Evolutionary conservation across 2,888 invertebrate genomes (phyloP).

Genomic region (Luperina testacea): DNA sequence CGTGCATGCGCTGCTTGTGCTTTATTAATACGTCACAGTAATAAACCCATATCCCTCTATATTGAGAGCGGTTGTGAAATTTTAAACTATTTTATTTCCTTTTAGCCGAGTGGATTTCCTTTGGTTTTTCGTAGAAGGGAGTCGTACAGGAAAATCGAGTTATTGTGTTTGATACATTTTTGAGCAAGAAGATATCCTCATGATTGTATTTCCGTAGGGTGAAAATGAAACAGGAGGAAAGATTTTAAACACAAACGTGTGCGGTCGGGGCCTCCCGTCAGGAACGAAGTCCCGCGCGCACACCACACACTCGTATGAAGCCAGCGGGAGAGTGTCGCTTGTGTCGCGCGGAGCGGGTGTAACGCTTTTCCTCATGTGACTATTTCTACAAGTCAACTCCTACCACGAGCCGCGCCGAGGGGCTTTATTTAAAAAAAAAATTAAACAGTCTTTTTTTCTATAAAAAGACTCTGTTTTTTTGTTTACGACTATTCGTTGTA

Average conservation of each 20-base stretch:
- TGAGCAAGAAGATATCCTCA: conserved; percentile 18
- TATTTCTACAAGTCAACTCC: background rate
- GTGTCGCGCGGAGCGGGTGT: background rate
- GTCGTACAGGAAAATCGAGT: conserved; percentile 34
- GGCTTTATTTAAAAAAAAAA: background rate
- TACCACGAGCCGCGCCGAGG: no score
- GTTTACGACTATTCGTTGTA: background rate
- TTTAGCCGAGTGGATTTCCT: conserved; percentile 48
- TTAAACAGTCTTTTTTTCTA: background rate
- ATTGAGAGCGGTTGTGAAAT: conserved; percentile 20
- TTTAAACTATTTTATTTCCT: conserved; percentile 60
- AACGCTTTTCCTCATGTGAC: background rate
- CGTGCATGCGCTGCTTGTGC: no score
- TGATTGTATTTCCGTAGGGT: conserved; percentile 39
- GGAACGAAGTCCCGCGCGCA: background rate
- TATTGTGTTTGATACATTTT: conserved; percentile 36
- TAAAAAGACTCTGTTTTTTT: no score
- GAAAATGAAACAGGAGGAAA: conserved; percentile 1
- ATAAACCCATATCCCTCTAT: background rate
- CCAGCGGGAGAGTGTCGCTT: background rate
- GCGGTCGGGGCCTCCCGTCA: background rate
- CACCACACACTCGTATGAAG: background rate
- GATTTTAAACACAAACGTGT: background rate
- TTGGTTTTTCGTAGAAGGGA: conserved; percentile 14
- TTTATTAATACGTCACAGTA: no score